Evolutionary conservation across 2,113 vertebrate species (phyloP).

Genomic region (Ammospiza caudacuta): DNA sequence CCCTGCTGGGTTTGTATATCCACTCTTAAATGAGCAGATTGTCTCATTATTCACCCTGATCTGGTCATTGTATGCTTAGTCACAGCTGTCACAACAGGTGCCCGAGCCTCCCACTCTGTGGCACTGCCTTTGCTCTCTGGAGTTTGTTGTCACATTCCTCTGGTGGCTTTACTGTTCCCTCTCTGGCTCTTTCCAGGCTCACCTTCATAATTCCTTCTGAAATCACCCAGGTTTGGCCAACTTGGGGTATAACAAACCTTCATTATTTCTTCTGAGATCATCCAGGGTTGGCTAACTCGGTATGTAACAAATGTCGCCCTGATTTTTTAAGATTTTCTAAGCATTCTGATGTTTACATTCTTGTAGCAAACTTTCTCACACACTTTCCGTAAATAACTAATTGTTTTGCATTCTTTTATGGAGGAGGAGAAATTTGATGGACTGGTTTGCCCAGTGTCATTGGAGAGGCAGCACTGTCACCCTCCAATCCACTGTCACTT

Average conservation of each 20-base stretch:
- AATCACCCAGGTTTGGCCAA: background rate
- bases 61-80: conserved; percentile 50
- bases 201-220: background rate
- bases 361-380: no score
- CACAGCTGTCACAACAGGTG: conserved; percentile 58
- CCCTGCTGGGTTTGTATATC: conserved; percentile 59
- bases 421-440: no score
- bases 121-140: background rate
- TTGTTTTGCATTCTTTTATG: no score
- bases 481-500: no score
- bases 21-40: conserved; percentile 64
- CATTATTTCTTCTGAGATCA: background rate
- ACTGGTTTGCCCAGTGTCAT: no score
- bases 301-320: no score
- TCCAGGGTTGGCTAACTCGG: background rate
- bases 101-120: background rate
- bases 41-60: conserved; percentile 54
- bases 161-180: background rate
- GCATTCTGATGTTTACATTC: no score
- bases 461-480: no score
- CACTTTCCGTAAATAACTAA: no score
- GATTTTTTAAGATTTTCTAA: no score
- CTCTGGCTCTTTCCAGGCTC: background rate
- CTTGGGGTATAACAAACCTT: rapidly evolving
- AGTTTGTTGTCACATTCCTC: conserved; percentile 11